These are phyloP conservation scores for Butorides virescens DNA, from an alignment of 2,113 vertebrate genomes.

Conservation along the genomic window DNA sequence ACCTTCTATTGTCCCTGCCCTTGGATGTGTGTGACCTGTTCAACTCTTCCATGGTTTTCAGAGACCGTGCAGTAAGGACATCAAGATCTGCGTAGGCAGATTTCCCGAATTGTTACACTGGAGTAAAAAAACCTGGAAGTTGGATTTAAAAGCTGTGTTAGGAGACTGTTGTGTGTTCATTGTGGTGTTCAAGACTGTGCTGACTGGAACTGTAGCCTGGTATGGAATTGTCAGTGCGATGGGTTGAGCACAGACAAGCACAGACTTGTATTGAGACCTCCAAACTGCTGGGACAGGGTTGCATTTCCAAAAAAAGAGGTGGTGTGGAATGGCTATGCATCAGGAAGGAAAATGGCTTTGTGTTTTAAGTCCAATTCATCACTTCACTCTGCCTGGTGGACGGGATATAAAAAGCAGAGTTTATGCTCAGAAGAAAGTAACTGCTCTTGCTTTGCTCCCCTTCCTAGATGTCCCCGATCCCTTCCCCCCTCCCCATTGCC, in stretches of 20 bases:
- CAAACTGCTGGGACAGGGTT: not conserved
- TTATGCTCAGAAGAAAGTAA: not conserved
- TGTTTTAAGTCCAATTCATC: not conserved
- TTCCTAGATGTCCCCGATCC: not conserved
- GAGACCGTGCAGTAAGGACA: not conserved
- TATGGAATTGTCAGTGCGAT: not conserved
- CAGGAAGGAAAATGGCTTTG: not conserved
- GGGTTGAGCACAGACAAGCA: not conserved
- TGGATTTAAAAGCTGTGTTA: not conserved
- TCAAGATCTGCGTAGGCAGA: not conserved
- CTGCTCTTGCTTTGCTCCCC: not conserved
- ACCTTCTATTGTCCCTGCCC: not conserved
- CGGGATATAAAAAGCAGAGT: not conserved
- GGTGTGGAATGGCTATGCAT: not conserved
- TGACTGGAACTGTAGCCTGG: not conserved
- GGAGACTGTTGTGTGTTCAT: not conserved
- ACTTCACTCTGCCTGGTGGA: not conserved
- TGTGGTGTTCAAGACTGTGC: not conserved
- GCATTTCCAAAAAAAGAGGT: not conserved
- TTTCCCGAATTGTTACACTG: not conserved
- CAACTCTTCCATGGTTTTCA: not conserved
- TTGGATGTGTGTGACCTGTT: not conserved
- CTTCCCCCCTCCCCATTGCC: not conserved
- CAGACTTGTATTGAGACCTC: not conserved
- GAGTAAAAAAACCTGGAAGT: not conserved